Percentiles rank a stretch among this genome's conserved stretches.
phyloP scores from a whole-genome alignment of 2,888 invertebrate species.

The Conistra vaccinii region DNA sequence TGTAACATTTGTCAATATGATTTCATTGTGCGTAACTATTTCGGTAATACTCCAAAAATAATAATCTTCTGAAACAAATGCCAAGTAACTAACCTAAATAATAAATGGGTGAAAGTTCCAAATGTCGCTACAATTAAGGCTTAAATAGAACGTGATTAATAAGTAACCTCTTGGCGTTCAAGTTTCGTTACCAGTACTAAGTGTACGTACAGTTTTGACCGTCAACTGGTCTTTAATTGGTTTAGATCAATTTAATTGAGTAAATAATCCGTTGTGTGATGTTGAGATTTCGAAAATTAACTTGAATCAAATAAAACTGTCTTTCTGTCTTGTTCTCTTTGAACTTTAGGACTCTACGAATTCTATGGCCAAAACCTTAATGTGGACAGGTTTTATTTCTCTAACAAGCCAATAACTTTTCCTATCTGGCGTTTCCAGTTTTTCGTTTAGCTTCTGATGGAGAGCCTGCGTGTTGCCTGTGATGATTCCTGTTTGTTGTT shows the following conservation, averaged over 20 bases:
- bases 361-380: neutral
- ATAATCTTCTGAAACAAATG: conserved; percentile 23
- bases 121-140: conserved; percentile 50
- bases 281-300: conserved; percentile 26
- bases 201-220: conserved; percentile 41
- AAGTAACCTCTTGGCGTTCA: conserved; percentile 41
- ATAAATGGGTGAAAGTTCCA: conserved; percentile 41
- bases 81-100: conserved; percentile 25
- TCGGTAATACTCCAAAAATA: conserved; percentile 31
- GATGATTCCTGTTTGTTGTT: conserved; percentile 22
- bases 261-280: conserved; percentile 13
- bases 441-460: conserved; percentile 9
- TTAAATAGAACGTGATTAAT: conserved; percentile 50
- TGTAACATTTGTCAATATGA: neutral
- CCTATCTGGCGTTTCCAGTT: conserved; percentile 38
- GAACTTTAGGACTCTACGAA: conserved; percentile 2
- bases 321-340: neutral
- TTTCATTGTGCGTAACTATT: neutral
- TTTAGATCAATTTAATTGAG: conserved; percentile 34
- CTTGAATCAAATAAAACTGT: conserved; percentile 5
- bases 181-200: conserved; percentile 39
- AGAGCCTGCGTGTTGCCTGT: neutral
- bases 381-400: conserved; percentile 32
- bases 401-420: conserved; percentile 34
- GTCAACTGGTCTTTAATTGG: conserved; percentile 38